A percentile compares a stretch with the other conserved stretches of the same genome.
Evolutionary conservation across 2,888 invertebrate genomes (phyloP).

Genomic region (Andrena praecox): DNA sequence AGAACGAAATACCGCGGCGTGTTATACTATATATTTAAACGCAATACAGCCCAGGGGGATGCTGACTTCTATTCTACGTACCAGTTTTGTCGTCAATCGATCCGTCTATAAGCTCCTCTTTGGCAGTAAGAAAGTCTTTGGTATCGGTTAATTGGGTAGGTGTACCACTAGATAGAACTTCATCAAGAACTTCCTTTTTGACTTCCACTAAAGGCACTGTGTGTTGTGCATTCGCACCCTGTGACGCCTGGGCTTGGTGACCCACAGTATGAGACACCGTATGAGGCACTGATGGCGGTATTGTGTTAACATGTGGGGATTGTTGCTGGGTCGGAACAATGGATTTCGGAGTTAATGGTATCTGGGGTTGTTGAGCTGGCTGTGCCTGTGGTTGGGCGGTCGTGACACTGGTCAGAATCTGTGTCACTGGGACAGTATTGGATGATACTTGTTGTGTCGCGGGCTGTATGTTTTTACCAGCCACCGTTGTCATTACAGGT

Average conservation of each 20-base stretch:
- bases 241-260: constrained; percentile 85
- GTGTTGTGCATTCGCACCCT: constrained; percentile 80
- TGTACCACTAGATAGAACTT: constrained; percentile 84
- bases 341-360: constrained; percentile 61
- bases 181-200: constrained; percentile 90
- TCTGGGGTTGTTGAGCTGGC: constrained; percentile 74
- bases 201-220: constrained; percentile 88
- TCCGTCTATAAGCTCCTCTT: constrained; percentile 83
- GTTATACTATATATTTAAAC: background rate
- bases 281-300: constrained; percentile 84
- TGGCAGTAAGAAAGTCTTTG: constrained; percentile 85
- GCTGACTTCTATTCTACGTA: constrained; percentile 45
- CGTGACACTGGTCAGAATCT: constrained; percentile 61
- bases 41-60: background rate
- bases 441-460: constrained; percentile 68
- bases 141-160: constrained; percentile 82
- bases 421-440: constrained; percentile 65
- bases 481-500: constrained; percentile 67
- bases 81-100: constrained; percentile 84
- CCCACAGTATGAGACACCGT: constrained; percentile 83
- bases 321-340: constrained; percentile 66
- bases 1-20: background rate
- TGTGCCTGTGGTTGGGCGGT: constrained; percentile 72
- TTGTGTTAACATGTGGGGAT: constrained; percentile 83
- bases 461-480: constrained; percentile 62